These are phyloP conservation scores for Hypocryptadius cinnamomeus DNA, from an alignment of 2,113 vertebrate species.

Conservation along the genomic window DNA sequence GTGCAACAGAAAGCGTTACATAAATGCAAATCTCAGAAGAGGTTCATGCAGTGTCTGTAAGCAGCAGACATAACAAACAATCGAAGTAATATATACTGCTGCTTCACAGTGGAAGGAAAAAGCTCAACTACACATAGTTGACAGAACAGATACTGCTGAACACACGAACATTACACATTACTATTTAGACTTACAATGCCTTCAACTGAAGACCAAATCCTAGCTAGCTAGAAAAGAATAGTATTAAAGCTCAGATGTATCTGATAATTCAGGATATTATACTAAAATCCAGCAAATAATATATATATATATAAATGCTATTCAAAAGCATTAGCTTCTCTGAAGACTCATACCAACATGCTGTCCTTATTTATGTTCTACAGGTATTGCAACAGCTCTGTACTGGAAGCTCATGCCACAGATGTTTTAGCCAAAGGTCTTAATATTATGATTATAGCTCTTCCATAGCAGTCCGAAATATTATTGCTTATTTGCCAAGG, in stretches of 20 bases:
- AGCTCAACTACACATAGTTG: background rate
- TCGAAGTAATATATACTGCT: background rate
- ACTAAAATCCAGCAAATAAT: background rate
- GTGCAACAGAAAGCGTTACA: background rate
- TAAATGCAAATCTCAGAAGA: background rate
- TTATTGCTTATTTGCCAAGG: slow-evolving; percentile 49
- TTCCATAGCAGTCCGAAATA: slow-evolving; percentile 26
- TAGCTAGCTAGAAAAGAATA: background rate
- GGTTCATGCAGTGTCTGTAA: background rate
- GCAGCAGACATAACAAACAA: background rate
- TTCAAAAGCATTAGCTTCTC: background rate
- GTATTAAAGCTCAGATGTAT: background rate
- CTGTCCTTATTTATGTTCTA: background rate
- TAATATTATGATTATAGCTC: slow-evolving; percentile 9
- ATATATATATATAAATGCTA: background rate
- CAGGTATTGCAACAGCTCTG: background rate
- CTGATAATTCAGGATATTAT: background rate
- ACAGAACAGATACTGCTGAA: background rate
- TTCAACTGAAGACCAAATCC: background rate
- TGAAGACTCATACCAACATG: background rate
- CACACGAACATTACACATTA: background rate
- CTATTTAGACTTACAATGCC: background rate
- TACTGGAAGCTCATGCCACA: background rate
- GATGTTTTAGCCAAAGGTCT: background rate
- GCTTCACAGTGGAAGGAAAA: background rate